Base-by-base conservation (phyloP, 2,888 invertebrate genomes). In the Eupithecia subfuscata region DNA sequence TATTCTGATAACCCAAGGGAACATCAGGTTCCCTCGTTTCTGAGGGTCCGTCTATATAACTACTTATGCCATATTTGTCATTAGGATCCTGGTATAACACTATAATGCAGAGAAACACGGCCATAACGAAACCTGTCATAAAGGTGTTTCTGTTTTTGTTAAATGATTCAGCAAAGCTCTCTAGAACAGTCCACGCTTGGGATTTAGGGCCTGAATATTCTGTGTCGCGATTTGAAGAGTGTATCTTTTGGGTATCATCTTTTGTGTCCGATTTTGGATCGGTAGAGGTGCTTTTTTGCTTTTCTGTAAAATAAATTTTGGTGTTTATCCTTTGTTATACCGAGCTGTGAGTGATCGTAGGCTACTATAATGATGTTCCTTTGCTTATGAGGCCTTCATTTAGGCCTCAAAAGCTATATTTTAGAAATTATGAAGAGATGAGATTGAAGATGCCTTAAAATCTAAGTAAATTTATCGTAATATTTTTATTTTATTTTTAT, bases 281-380 rank as follows among this genome's bases (percentile, higher is more conserved):
- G 76, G 82, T 82, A 80, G 84, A 86, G n/a, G 40, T 22, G 86
- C 82, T 85, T 86, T 91, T 91, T 81, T 87, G 65, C 77, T 88
- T 86, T 65, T 92, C 94, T 94, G 94, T 79, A 94, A 94, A 92
- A 92, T 88, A 93, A 93, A 91, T 85, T 77, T 78, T 80, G 74
- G 76, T 69, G 73, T 73, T 78, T 74, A 71, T 75, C 43, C 72
- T 25, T 60, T 25, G 60, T 75, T 56, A 43, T 70, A 69, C 74
- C 72, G 67, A 69, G 56, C 64, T 69, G 30, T 52, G 9, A 52
- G 9, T 52, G 18, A 22, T 22, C 4, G 3, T 56, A 22, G 8
- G 22, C 56, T 18, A n/a, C 18, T 9, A n/a, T 22, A 4, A 22
- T 22, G 2, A 60, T 6, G 3, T 22, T 56, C 2, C 22, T 5